Conservation (phyloP, 2,797 vertebrate species). For the Prionace glauca region DNA sequence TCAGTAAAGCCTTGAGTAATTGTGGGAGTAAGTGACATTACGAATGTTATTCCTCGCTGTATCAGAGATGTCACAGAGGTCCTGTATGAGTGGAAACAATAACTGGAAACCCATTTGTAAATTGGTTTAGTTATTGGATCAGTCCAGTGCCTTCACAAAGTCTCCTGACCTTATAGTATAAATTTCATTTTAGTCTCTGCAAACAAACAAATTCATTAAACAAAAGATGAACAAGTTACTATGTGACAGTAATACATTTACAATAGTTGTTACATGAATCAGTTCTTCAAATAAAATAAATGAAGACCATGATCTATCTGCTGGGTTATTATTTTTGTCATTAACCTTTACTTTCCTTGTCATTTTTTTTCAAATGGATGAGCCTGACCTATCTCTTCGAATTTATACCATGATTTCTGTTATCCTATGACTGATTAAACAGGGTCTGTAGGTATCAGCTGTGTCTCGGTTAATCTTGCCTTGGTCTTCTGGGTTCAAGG, state of each 20-base stretch:
- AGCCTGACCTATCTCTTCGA: neutral
- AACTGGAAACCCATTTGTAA: neutral
- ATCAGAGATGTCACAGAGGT: no score
- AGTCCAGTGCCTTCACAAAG: neutral
- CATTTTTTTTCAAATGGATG: neutral
- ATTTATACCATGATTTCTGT: neutral
- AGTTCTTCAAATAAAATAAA: no score
- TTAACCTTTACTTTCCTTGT: no score
- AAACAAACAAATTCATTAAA: no score
- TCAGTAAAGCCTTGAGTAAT: neutral
- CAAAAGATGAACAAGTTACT: no score
- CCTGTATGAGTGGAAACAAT: no score
- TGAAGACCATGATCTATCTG: no score
- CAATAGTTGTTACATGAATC: no score
- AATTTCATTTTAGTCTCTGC: neutral
- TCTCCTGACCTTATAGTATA: neutral
- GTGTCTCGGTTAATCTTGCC: neutral
- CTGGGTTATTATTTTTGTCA: no score
- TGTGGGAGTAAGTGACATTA: no score
- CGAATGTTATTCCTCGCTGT: no score
- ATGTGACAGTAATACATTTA: no score
- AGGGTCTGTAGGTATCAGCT: neutral
- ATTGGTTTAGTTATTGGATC: neutral
- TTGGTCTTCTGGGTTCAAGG: neutral
- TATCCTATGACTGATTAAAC: neutral